Percentiles rank a stretch among this genome's conserved stretches.
These are phyloP conservation scores for Heliconius ismenius DNA, from an alignment of 2,888 invertebrate species.

Conservation along the genomic window DNA sequence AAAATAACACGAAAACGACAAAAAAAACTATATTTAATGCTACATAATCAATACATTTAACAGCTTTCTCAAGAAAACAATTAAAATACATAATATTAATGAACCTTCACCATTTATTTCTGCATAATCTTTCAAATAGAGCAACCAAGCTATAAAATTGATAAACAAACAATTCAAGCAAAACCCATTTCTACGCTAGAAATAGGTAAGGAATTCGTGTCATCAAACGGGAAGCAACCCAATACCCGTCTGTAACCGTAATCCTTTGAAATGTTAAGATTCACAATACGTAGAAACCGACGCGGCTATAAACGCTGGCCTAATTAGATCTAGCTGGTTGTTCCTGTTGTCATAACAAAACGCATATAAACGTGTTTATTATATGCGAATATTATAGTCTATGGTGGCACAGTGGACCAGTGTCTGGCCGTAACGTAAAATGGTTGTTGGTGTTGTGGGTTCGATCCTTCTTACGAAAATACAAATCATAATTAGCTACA, in stretches of 20 bases:
- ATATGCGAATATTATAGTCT: background rate
- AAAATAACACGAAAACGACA: too few species aligned
- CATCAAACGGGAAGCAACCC: constrained; percentile 21
- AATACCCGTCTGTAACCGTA: constrained; percentile 30
- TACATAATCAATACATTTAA: background rate
- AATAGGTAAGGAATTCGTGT: constrained; percentile 5
- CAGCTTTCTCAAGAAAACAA: background rate
- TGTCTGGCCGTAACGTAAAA: background rate
- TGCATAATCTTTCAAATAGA: background rate
- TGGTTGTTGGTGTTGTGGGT: background rate
- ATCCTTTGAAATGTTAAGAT: constrained; percentile 20
- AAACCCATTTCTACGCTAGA: background rate
- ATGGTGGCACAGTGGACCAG: background rate
- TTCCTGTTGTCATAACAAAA: constrained; percentile 19
- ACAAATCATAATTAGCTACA: too few species aligned
- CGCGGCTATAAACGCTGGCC: constrained; percentile 22
- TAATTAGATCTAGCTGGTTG: constrained; percentile 18
- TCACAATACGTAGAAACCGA: constrained; percentile 20
- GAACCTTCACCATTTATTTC: background rate
- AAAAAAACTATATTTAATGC: too few species aligned
- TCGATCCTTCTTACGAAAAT: background rate
- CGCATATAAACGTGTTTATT: background rate
- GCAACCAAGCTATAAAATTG: background rate
- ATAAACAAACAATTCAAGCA: background rate
- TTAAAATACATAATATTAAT: background rate